A percentile compares a stretch with the other conserved stretches of the same genome.
Evolutionary conservation across 2,888 invertebrate genomes (phyloP).

Genomic region (Koerneria pararmatus): DNA sequence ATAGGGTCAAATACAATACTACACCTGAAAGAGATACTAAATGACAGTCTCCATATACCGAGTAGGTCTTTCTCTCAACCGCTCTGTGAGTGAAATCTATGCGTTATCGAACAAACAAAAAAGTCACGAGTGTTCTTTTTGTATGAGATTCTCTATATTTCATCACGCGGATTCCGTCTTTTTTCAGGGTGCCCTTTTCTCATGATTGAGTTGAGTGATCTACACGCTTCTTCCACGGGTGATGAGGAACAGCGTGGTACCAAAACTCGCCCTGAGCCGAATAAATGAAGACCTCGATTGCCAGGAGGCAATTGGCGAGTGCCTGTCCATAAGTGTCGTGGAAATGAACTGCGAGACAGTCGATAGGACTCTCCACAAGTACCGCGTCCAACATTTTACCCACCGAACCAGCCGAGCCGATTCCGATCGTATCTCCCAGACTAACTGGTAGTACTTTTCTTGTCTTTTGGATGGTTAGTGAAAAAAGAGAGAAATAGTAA

Average conservation of each 20-base stretch:
- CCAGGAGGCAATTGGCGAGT: conserved; percentile 82
- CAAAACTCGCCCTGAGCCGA: not conserved
- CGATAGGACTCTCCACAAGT: conserved; percentile 66
- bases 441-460: too few relatives aligned
- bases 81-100: too few relatives aligned
- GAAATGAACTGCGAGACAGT: conserved; percentile 82
- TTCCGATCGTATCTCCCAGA: conserved; percentile 93
- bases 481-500: too few relatives aligned
- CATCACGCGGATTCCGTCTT: not conserved
- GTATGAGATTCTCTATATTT: too few relatives aligned
- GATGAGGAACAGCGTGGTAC: not conserved
- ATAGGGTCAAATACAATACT: too few relatives aligned
- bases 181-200: not conserved
- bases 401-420: conserved; percentile 74
- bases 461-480: too few relatives aligned
- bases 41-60: too few relatives aligned
- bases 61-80: too few relatives aligned
- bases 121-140: too few relatives aligned
- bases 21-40: too few relatives aligned
- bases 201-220: not conserved
- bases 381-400: conserved; percentile 75
- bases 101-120: too few relatives aligned
- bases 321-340: conserved; percentile 98
- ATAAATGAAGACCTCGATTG: conserved; percentile 78
- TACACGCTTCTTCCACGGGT: not conserved